Percentiles rank a stretch among this genome's conserved stretches.
These are phyloP conservation scores for Trididemnum nubilum DNA, from an alignment of 23 tunicate genomes.

Conservation along the genomic window DNA sequence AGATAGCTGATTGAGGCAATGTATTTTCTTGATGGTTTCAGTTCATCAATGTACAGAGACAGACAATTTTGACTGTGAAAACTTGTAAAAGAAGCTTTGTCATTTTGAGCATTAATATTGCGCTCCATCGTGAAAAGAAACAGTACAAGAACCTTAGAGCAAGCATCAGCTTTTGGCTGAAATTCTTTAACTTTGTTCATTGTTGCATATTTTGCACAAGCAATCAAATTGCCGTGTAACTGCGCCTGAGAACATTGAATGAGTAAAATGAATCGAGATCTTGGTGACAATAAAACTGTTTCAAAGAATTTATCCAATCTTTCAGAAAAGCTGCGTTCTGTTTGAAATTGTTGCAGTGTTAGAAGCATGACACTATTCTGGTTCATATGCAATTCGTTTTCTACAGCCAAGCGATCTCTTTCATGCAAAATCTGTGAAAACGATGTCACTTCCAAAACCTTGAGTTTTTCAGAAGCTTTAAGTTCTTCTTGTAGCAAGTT, in stretches of 20 bases:
- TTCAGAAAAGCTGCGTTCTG: slow-evolving; percentile 43
- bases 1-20: slow-evolving; percentile 29
- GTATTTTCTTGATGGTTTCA: slow-evolving; percentile 48
- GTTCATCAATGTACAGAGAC: slow-evolving; percentile 66
- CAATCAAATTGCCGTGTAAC: too few species aligned
- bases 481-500: background rate
- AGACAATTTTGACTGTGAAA: slow-evolving; percentile 37
- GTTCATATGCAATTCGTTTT: slow-evolving; percentile 19
- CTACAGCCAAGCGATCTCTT: slow-evolving; percentile 34
- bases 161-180: too few species aligned
- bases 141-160: too few species aligned
- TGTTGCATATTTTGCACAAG: too few species aligned
- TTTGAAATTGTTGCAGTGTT: too few species aligned
- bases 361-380: slow-evolving; percentile 49
- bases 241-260: slow-evolving; percentile 78
- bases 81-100: too few species aligned
- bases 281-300: background rate
- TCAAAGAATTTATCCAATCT: slow-evolving; percentile 53
- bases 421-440: too few species aligned
- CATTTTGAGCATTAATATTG: too few species aligned
- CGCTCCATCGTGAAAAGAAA: too few species aligned
- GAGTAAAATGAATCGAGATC: slow-evolving; percentile 26
- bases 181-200: too few species aligned
- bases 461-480: background rate
- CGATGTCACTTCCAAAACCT: too few species aligned